Conservation (phyloP, 2,888 invertebrate species). For the Pasiphila rectangulata region DNA sequence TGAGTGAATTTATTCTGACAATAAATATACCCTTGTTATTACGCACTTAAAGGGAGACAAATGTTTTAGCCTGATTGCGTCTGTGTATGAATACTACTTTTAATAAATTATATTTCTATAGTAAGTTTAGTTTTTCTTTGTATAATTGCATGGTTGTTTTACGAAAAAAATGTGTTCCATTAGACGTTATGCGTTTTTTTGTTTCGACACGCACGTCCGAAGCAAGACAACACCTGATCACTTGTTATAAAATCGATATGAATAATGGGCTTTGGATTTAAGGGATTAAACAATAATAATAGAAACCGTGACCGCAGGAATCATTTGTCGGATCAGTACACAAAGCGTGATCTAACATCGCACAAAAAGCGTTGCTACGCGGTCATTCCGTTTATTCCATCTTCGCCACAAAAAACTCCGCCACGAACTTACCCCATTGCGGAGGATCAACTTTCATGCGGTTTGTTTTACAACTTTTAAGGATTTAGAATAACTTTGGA, state of each 20-base stretch:
- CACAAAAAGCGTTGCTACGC: conserved; percentile 19
- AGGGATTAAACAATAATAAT: conserved; percentile 1
- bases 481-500: conserved; percentile 18
- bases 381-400: conserved; percentile 19
- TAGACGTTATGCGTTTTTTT: no score
- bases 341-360: conserved; percentile 14
- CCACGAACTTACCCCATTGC: conserved; percentile 21
- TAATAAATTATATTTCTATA: conserved; percentile 4
- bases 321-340: conserved; percentile 20
- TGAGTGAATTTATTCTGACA: conserved; percentile 18
- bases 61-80: conserved; percentile 11
- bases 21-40: conserved; percentile 10
- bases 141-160: no score
- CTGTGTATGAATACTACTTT: conserved; percentile 20
- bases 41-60: conserved; percentile 11
- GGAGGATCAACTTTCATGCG: conserved; percentile 24
- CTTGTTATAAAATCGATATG: neutral
- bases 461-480: conserved; percentile 15
- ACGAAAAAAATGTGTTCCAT: no score
- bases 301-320: conserved; percentile 12
- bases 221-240: conserved; percentile 2
- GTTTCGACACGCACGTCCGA: no score
- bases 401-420: conserved; percentile 18
- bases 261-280: conserved; percentile 3
- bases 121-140: no score